Base-by-base conservation (phyloP, 1,140 invertebrate species). In the Drosophila quadrilineata region DNA sequence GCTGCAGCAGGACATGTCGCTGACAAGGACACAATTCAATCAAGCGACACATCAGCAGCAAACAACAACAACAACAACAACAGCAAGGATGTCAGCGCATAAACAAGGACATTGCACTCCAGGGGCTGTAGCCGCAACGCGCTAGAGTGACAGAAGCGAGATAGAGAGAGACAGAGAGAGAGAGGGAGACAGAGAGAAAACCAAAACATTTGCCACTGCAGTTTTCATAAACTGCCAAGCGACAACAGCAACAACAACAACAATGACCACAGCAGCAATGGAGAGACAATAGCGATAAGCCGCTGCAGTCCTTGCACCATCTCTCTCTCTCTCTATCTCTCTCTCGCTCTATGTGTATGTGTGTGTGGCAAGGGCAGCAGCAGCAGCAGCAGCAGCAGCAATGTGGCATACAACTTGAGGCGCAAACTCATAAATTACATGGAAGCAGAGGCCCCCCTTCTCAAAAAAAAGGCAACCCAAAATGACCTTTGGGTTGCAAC, bases 81-180 rank as follows among this genome's bases (percentile, higher is more conserved):
- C 50, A 46, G 38, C 22, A 53, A 68, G 79, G n/a, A n/a, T 84
- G 74, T 85, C 66, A 60, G 58, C 73, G 64, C 65, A 85, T 77
- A 84, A 84, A 84, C 79, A 84, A 84, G 79, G 79, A 84, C 79
- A 84, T 84, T 85, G 79, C 79, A 73, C 79, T 84, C 79, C 65
- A 71, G 79, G 79, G 79, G 79, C 66, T 66, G 53, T 41, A 70
- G 31, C 57, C 22, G n/a, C 40, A 17, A 3, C 6, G 29, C 29
- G 40, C 12, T n/a, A 24, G 12, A 5, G 14, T 19, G 4, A 33
- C 14, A 50, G 59, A 45, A 24, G 8, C 6, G 14, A 29, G 36
- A 52, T 22, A 22, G 16, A n/a, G 50, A 10, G 26, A 12, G 6
- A 9, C 10, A 22, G 36, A 31, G 36, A 17, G 16, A 38, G 19